Base-by-base conservation (phyloP, 2,797 vertebrate genomes). In the Spea hammondii region DNA sequence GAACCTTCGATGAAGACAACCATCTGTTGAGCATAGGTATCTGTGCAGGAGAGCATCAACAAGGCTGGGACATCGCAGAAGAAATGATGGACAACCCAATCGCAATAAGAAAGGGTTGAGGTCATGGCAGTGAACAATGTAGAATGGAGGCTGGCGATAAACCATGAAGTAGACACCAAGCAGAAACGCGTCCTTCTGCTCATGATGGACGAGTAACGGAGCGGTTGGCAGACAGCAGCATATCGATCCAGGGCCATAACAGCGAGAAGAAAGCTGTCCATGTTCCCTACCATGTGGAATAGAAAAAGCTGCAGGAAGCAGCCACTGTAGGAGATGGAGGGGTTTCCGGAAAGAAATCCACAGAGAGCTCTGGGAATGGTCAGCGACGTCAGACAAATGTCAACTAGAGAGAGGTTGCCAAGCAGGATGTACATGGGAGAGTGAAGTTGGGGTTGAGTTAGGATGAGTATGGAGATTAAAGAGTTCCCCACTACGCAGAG, bases 41-140 rank as follows among this genome's bases (percentile, higher is more conserved):
- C 79, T 65, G 14, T 66, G 62, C 79, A 80, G 68, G 79, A 80
- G 6, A 80, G 79, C 46, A 60, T 45, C 12, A 80, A 17, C 73
- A 80, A 17, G 53, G 68, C 79, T 44, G 79, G 79, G 6, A 80
- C 67, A 72, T 80, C 79, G 44, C 79, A 80, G 53, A 80, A 80
- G 53, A 76, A 80, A 13, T 80, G 79, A 49, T 76, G 79, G n/a
- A 80, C 59, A 17, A 76, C 60, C 46, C 17, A 67, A 57, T 9
- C 4, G 47, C 79, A 81, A 44, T 67, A 77, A 2, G 69, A 5
- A 62, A 76, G 53, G 53, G 59, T 13, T 4, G 64, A 81, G 8
- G 74, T 77, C 53, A 77, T 81, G 48, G 9, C 45, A 0, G 79
- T 81, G 64, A 60, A 77, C 48, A 81, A 70, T 17, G 72, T 70